These are phyloP conservation scores for Oligia strigilis DNA, from an alignment of 2,888 invertebrate species.

Conservation along the genomic window DNA sequence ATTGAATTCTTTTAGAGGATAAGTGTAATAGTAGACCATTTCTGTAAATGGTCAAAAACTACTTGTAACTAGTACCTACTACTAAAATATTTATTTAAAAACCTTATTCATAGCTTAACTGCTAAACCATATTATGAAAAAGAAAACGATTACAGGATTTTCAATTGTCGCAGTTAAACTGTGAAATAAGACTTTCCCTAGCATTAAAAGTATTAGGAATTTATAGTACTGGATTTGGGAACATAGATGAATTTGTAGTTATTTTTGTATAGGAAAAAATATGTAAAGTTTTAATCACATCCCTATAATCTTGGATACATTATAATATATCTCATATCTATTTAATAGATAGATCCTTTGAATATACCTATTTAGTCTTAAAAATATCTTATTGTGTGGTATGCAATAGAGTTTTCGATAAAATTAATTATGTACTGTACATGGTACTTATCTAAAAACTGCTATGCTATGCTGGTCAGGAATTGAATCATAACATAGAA, in stretches of 20 bases:
- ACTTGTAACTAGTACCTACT: background rate
- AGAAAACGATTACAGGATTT: constrained; percentile 49
- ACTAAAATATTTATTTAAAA: constrained; percentile 13
- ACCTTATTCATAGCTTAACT: constrained; percentile 63
- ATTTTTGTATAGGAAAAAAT: constrained; percentile 72
- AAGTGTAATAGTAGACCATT: constrained; percentile 21
- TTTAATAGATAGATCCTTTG: constrained; percentile 51
- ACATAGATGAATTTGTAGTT: constrained; percentile 76
- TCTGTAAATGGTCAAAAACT: constrained; percentile 20
- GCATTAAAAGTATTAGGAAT: constrained; percentile 57
- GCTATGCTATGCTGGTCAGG: constrained; percentile 18
- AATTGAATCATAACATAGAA: constrained; percentile 24
- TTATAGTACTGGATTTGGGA: constrained; percentile 74
- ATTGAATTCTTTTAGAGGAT: constrained; percentile 69
- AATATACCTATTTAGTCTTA: constrained; percentile 56
- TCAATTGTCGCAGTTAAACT: constrained; percentile 63
- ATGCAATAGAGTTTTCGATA: constrained; percentile 25
- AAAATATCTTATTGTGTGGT: constrained; percentile 32
- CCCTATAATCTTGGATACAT: constrained; percentile 43
- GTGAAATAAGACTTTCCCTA: constrained; percentile 61
- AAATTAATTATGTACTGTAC: constrained; percentile 21
- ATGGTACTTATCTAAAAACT: constrained; percentile 19
- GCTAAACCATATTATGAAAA: constrained; percentile 48
- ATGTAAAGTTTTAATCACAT: constrained; percentile 40
- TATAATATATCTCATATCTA: constrained; percentile 51